Percentiles rank a stretch among this genome's conserved stretches.
Evolutionary conservation across 2,113 vertebrate genomes (phyloP).

Genomic region (Tor tambroides): DNA sequence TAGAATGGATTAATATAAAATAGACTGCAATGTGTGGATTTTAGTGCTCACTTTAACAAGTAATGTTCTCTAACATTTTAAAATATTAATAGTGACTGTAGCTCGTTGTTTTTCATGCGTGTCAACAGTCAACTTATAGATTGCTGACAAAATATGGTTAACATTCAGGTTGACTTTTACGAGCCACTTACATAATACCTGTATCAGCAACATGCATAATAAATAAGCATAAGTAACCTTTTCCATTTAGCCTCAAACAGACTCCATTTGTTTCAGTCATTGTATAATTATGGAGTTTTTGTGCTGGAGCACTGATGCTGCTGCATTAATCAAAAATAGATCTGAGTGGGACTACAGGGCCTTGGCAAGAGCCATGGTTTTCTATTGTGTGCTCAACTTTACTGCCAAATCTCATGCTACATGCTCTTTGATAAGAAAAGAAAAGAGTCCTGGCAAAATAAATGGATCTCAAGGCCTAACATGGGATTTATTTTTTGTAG

Average conservation of each 20-base stretch:
- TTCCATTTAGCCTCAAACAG: constrained; percentile 17
- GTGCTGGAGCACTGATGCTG: constrained; percentile 28
- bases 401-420: constrained; percentile 18
- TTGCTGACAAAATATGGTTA: not conserved
- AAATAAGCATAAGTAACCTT: constrained; percentile 7
- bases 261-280: constrained; percentile 16
- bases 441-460: constrained; percentile 6
- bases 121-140: not conserved
- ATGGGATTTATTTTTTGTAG: constrained; percentile 2
- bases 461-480: not conserved
- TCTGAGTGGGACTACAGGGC: constrained; percentile 25
- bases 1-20: not conserved
- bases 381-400: constrained; percentile 33
- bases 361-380: constrained; percentile 21
- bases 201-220: not conserved
- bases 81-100: not conserved
- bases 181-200: not conserved
- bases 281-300: constrained; percentile 44
- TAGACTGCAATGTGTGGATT: not conserved
- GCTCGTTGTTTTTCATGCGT: not conserved
- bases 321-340: constrained; percentile 53
- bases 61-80: not conserved
- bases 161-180: not conserved
- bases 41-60: not conserved
- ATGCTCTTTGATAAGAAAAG: constrained; percentile 21